Percentiles rank a stretch among this genome's conserved stretches.
Conservation (phyloP, 2,888 invertebrate species). For the Zhuqinia jingwanae region DNA sequence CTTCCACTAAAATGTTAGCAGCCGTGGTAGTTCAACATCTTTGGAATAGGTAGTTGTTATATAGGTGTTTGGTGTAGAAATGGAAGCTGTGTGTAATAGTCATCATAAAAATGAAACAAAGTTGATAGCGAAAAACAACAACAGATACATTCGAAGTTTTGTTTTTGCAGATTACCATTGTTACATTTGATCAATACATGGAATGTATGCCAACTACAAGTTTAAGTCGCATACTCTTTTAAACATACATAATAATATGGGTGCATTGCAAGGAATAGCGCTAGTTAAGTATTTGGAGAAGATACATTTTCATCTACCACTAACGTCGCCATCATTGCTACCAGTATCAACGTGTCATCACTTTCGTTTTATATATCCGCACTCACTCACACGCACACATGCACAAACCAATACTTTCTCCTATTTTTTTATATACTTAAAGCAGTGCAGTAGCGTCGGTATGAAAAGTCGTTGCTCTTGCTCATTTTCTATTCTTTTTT, state of each 20-base stretch:
- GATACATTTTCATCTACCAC: conserved; percentile 17
- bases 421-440: conserved; percentile 36
- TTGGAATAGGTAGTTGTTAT: neutral
- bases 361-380: conserved; percentile 29
- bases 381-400: neutral
- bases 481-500: conserved; percentile 1
- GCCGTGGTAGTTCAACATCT: neutral
- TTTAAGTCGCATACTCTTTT: neutral
- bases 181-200: neutral
- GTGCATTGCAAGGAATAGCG: no score
- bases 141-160: neutral
- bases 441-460: neutral
- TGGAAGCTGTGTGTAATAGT: neutral
- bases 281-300: neutral
- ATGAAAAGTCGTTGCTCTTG: neutral
- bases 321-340: neutral
- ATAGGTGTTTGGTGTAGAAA: no score
- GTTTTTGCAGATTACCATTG: neutral
- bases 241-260: neutral
- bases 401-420: conserved; percentile 11
- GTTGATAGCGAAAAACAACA: conserved; percentile 36
- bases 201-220: neutral
- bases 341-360: conserved; percentile 12
- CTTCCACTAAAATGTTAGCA: neutral
- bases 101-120: conserved; percentile 48